These are phyloP conservation scores for Chrysolina oricalcia DNA, from an alignment of 2,888 invertebrate species.

Conservation along the genomic window DNA sequence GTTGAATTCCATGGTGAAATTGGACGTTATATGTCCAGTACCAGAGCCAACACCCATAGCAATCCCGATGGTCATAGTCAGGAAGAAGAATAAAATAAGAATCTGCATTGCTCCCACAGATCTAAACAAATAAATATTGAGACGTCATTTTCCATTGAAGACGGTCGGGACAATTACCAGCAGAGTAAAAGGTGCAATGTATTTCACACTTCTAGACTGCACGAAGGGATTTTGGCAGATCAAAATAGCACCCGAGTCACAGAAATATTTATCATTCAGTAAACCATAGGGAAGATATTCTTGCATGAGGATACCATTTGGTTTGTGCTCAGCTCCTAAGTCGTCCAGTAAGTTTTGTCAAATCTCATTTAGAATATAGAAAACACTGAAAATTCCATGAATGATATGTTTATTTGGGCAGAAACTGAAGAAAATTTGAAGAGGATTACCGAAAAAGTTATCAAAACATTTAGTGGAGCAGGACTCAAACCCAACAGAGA, in stretches of 20 bases:
- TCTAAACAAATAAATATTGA: not conserved
- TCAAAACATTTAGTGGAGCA: not conserved
- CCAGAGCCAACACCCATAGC: not conserved
- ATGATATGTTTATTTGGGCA: not conserved
- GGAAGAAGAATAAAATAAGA: not conserved
- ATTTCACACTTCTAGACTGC: not conserved
- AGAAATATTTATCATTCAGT: not conserved
- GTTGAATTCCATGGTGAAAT: not conserved
- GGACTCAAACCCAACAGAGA: not conserved
- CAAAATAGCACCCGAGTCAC: not conserved
- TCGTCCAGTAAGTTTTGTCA: not conserved
- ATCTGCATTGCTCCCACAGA: too few relatives aligned
- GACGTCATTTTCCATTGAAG: not conserved
- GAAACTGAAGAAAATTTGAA: not conserved
- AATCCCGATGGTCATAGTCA: not conserved
- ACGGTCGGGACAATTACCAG: not conserved
- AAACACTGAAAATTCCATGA: not conserved
- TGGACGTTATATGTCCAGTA: not conserved
- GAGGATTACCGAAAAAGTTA: not conserved
- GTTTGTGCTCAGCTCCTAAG: not conserved
- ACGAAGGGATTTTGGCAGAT: too few relatives aligned
- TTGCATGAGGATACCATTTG: not conserved
- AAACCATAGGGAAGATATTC: not conserved
- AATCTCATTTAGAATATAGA: not conserved
- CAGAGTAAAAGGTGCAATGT: not conserved